Conservation (phyloP, 1,140 invertebrate genomes). For the Ruditapes philippinarum region DNA sequence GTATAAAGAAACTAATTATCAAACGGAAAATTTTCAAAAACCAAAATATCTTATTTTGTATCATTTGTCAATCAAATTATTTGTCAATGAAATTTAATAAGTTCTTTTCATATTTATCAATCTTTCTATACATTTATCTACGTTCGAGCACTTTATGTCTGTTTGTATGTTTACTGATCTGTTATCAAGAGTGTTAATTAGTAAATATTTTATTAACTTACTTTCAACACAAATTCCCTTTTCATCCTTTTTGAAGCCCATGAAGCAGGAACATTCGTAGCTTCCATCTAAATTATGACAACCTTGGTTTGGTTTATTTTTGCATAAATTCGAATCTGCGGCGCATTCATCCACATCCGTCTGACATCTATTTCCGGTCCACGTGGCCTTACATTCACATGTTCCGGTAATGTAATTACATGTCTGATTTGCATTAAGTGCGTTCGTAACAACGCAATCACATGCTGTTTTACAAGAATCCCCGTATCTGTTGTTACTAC, state of each 20-base stretch:
- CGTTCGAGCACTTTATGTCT: too few relatives aligned
- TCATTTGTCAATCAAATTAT: too few relatives aligned
- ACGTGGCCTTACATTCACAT: conserved; percentile 21
- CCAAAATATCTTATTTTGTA: too few relatives aligned
- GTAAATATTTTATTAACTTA: too few relatives aligned
- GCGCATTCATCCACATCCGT: conserved; percentile 38
- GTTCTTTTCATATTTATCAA: too few relatives aligned
- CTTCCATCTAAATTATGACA: conserved; percentile 11
- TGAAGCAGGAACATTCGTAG: neutral
- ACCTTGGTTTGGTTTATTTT: conserved; percentile 1
- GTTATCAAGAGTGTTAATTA: too few relatives aligned
- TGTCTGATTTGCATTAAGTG: neutral
- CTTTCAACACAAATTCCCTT: neutral
- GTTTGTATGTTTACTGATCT: too few relatives aligned
- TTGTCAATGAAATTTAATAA: too few relatives aligned
- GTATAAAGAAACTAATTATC: too few relatives aligned
- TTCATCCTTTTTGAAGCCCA: neutral
- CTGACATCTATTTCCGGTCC: conserved; percentile 15
- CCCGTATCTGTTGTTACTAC: conserved; percentile 25
- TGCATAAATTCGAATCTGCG: neutral
- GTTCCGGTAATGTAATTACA: conserved; percentile 18
- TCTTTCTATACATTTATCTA: too few relatives aligned
- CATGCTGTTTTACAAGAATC: neutral
- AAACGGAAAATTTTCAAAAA: too few relatives aligned
- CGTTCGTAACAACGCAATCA: neutral